phyloP scores from a whole-genome alignment of 23 tunicate species.

The Ciona savignyi region DNA sequence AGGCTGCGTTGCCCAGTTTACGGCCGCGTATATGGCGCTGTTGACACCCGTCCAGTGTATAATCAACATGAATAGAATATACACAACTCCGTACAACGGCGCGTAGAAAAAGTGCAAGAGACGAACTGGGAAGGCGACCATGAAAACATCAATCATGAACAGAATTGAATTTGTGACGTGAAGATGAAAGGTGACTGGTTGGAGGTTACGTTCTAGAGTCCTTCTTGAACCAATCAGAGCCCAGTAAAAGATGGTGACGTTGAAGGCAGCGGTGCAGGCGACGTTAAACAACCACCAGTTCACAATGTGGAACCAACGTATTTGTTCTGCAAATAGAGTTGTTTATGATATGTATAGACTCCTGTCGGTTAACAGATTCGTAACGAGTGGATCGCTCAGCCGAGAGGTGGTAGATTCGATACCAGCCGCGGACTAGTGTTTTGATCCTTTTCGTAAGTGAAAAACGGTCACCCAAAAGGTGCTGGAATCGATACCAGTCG shows the following conservation, averaged over 20 bases:
- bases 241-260: slow-evolving; percentile 26
- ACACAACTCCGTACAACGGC: slow-evolving; percentile 27
- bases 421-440: no score
- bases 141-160: slow-evolving; percentile 22
- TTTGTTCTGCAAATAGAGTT: slow-evolving; percentile 16
- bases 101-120: slow-evolving; percentile 43
- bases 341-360: no score
- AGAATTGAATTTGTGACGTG: slow-evolving; percentile 47
- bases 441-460: no score
- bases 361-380: no score
- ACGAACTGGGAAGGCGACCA: slow-evolving; percentile 42
- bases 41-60: slow-evolving; percentile 30
- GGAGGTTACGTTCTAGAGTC: slow-evolving; percentile 9
- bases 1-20: slow-evolving; percentile 33
- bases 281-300: slow-evolving; percentile 30
- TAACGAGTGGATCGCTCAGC: no score
- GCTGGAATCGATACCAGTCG: no score
- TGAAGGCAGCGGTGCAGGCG: slow-evolving; percentile 27
- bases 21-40: slow-evolving; percentile 19
- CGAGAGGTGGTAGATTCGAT: no score
- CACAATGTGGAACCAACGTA: slow-evolving; percentile 34
- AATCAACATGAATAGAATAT: slow-evolving; percentile 23
- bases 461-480: no score
- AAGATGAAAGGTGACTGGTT: slow-evolving; percentile 33
- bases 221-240: slow-evolving; percentile 25